Evolutionary conservation across 2,888 invertebrate species (phyloP), one percentile per base, ranked within the genome.

Genomic region (Tenthredo amoena): DNA sequence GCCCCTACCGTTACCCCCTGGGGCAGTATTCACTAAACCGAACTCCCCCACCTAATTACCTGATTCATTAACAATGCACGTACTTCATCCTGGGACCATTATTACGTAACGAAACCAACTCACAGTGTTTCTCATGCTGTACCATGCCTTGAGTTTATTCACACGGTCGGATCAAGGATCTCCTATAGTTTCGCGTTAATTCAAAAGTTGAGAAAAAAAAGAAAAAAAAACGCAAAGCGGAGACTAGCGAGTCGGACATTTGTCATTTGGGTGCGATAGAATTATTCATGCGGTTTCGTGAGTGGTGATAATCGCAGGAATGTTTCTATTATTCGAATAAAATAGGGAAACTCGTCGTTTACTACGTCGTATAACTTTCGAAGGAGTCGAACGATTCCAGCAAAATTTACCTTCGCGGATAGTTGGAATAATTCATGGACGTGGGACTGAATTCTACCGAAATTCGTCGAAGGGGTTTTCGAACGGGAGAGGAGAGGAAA

Each of bases 1-100:
- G 18, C 40, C 40, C 40, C 21, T 31, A 9, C 40, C 26, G 58
- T 21, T 62, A 81, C 85, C 85, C 77, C 85, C 79, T 76, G 77
- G 68, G 76, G 65, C 77, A 77, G 85, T 81, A 85, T 68, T 85
- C 85, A 79, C 85, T 85, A 85, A 85, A 85, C 85, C 62, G 65
- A 76, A 85, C 85, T 79, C 85, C 77, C 85, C 85, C 85, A 86
- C 87, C 87, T 89, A 89, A 89, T 89, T 90, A 90, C 88, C 87
- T 89, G 88, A 89, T 87, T 90, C 90, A 89, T 89, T 90, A 90
- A 89, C 88, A 90, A 90, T 88, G 87, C 86, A 88, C 86, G 87
- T 88, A 89, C 89, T 89, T 90, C 89, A 90, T 89, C 88, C 87
- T 88, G 65, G 71, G 89, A 88, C 88, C 89, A 90, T 89, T 90